These are phyloP conservation scores for Seriola aureovittata DNA, from an alignment of 2,113 vertebrate genomes.

Conservation along the genomic window DNA sequence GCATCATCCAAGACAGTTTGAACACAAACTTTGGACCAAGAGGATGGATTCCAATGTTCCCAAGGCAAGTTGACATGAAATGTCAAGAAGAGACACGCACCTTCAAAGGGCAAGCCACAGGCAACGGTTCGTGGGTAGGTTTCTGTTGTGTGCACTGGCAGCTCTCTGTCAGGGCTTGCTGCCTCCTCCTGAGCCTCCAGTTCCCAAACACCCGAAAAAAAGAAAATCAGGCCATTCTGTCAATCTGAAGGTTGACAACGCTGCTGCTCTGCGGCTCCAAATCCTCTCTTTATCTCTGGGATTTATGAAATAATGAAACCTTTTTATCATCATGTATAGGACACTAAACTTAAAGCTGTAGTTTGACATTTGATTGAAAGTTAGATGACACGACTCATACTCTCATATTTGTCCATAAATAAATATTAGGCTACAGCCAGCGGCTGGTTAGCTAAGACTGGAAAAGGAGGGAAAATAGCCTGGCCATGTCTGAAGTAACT, in stretches of 20 bases:
- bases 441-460: not conserved
- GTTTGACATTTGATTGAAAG: not conserved
- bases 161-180: conserved; percentile 86
- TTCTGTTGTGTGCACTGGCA: conserved; percentile 75
- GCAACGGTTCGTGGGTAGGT: conserved; percentile 78
- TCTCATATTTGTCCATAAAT: not conserved
- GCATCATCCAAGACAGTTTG: conserved; percentile 73
- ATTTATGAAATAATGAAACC: conserved; percentile 31
- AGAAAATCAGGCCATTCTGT: conserved; percentile 55
- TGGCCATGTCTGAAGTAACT: not conserved
- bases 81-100: conserved; percentile 84
- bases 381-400: not conserved
- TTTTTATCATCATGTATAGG: conserved; percentile 4
- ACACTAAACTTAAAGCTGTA: not conserved
- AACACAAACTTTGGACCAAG: conserved; percentile 67
- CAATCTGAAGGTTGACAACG: conserved; percentile 43
- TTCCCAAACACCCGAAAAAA: conserved; percentile 60
- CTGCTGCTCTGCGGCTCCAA: conserved; percentile 12
- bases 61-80: conserved; percentile 82
- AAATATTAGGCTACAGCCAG: not conserved
- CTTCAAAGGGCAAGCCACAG: conserved; percentile 84
- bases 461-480: not conserved
- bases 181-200: conserved; percentile 62
- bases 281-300: conserved; percentile 19
- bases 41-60: conserved; percentile 77